phyloP scores from a whole-genome alignment of 2,797 vertebrate genomes.

The Hyperoplus lanceolatus region DNA sequence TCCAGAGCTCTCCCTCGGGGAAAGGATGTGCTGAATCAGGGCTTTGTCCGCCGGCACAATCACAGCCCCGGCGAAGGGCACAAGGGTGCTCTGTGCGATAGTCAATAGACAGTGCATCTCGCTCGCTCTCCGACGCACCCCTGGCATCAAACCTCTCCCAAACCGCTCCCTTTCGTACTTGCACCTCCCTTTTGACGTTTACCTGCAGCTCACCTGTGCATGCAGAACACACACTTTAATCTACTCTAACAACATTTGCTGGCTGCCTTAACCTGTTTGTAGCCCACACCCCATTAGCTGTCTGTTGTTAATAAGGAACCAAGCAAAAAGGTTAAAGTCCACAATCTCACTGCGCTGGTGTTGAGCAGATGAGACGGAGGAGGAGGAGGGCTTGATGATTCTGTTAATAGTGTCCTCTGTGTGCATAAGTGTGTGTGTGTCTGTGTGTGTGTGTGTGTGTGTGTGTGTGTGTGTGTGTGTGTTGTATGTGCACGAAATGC shows the following conservation, averaged over 20 bases:
- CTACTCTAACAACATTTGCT: conserved; percentile 52
- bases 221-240: conserved; percentile 31
- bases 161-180: conserved; percentile 46
- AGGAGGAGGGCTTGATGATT: conserved; percentile 70
- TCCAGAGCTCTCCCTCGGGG: conserved; percentile 84
- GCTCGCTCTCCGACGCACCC: conserved; percentile 61
- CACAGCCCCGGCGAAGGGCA: conserved; percentile 81
- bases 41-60: conserved; percentile 88
- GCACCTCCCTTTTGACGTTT: conserved; percentile 48
- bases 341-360: conserved; percentile 44
- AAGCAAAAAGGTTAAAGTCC: conserved; percentile 81
- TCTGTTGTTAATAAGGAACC: conserved; percentile 72
- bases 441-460: conserved; percentile 11
- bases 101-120: conserved; percentile 84
- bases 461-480: too few relatives aligned
- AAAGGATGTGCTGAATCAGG: conserved; percentile 89
- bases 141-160: conserved; percentile 47
- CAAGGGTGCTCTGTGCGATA: conserved; percentile 88
- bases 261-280: conserved; percentile 67
- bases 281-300: conserved; percentile 71
- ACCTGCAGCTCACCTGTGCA: conserved; percentile 77
- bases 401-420: conserved; percentile 65
- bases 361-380: conserved; percentile 63
- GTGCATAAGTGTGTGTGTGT: conserved; percentile 39
- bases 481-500: conserved; percentile 23